Evolutionary conservation across 2,888 invertebrate genomes (phyloP).

Genomic region (Dione vanillae): DNA sequence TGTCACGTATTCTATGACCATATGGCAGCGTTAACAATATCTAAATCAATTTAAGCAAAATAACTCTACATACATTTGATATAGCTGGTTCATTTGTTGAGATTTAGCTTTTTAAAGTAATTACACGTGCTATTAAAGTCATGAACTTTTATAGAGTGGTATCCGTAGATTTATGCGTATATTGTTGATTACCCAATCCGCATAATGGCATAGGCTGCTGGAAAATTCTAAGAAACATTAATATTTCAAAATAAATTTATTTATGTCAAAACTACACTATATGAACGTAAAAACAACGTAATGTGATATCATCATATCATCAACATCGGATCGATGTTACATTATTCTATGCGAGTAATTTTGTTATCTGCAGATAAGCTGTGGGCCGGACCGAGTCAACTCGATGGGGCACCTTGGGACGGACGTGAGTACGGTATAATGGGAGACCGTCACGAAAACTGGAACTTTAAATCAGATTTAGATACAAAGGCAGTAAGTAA

Average conservation of each 20-base stretch:
- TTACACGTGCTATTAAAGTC: slow-evolving; percentile 29
- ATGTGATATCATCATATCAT: slow-evolving; percentile 49
- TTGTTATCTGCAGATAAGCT: slow-evolving; percentile 80
- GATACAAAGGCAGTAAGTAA: slow-evolving; percentile 32
- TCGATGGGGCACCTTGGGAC: slow-evolving; percentile 63
- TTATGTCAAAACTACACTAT: neutral
- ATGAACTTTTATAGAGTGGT: slow-evolving; percentile 55
- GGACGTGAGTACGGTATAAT: slow-evolving; percentile 50
- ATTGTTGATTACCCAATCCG: slow-evolving; percentile 53
- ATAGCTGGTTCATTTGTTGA: slow-evolving; percentile 2
- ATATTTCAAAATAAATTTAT: neutral
- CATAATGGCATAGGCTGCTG: slow-evolving; percentile 61
- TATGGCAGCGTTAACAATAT: slow-evolving; percentile 40
- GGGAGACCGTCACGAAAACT: slow-evolving; percentile 51
- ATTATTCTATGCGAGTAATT: slow-evolving; percentile 69
- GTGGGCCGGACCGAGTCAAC: slow-evolving; percentile 66
- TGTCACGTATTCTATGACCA: slow-evolving; percentile 35
- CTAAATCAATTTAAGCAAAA: neutral
- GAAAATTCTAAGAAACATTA: slow-evolving; percentile 39
- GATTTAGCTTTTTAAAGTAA: slow-evolving; percentile 15
- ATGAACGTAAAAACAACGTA: slow-evolving; percentile 37
- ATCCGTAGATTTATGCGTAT: slow-evolving; percentile 54
- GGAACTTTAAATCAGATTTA: slow-evolving; percentile 46
- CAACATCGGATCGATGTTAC: slow-evolving; percentile 69
- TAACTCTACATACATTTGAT: neutral